These are phyloP conservation scores for Fistularia commersonii DNA, from an alignment of 2,797 vertebrate genomes.

Conservation along the genomic window DNA sequence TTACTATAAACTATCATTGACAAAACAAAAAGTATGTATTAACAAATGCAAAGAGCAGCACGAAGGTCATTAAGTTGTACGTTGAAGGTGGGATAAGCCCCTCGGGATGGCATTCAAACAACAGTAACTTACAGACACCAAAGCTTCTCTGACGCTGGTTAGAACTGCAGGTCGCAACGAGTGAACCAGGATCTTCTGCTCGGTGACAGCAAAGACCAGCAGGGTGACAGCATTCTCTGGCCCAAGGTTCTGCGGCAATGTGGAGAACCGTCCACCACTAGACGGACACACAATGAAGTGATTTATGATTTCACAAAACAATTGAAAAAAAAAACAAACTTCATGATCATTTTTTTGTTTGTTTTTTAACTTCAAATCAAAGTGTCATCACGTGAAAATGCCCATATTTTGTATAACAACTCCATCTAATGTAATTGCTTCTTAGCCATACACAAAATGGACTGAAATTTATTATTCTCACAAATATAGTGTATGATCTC, in stretches of 20 bases:
- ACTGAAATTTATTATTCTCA: background rate
- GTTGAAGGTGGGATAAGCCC: too few relatives aligned
- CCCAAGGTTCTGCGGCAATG: conserved; percentile 92
- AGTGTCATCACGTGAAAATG: background rate
- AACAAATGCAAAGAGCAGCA: too few relatives aligned
- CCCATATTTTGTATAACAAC: too few relatives aligned
- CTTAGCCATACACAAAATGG: too few relatives aligned
- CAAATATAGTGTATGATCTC: too few relatives aligned
- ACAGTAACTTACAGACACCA: conserved; percentile 88
- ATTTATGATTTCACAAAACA: background rate
- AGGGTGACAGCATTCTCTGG: conserved; percentile 92
- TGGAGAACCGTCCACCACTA: conserved; percentile 93
- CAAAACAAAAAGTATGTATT: too few relatives aligned
- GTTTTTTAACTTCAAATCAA: too few relatives aligned
- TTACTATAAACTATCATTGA: too few relatives aligned
- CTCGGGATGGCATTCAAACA: too few relatives aligned
- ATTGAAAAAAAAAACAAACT: background rate
- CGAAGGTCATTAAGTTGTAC: too few relatives aligned
- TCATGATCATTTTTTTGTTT: background rate
- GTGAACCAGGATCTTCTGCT: conserved; percentile 97
- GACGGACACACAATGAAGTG: background rate
- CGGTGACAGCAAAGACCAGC: conserved; percentile 92
- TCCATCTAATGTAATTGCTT: too few relatives aligned
- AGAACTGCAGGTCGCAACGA: conserved; percentile 92
- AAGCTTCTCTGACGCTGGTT: conserved; percentile 94